Conservation (phyloP, 2,888 invertebrate species). For the Dynastes grantii region DNA sequence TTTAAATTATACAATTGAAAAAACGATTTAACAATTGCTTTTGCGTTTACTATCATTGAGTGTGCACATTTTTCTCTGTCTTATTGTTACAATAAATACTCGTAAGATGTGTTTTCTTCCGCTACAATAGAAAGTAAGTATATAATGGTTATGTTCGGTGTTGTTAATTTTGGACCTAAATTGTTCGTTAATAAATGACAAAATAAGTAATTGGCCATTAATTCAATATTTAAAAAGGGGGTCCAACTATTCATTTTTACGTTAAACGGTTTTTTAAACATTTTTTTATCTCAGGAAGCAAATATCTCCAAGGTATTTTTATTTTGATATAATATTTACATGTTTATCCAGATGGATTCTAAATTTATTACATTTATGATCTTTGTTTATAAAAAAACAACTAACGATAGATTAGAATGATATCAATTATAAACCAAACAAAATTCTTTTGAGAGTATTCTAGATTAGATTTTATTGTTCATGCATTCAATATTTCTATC, state of each 20-base stretch:
- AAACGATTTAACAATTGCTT: conserved; percentile 17
- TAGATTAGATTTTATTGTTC: background rate
- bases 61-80: conserved; percentile 23
- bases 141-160: conserved; percentile 35
- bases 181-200: background rate
- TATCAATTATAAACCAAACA: too few species aligned
- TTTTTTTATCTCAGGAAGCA: too few species aligned
- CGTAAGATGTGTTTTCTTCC: background rate
- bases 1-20: background rate
- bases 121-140: conserved; percentile 36
- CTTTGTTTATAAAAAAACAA: background rate
- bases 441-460: background rate
- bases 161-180: conserved; percentile 32
- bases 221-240: too few species aligned
- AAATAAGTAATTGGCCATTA: background rate
- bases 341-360: conserved; percentile 18
- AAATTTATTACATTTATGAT: background rate
- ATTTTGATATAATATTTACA: conserved; percentile 1
- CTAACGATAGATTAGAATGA: too few species aligned
- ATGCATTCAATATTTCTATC: background rate
- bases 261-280: too few species aligned
- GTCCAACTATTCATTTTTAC: too few species aligned
- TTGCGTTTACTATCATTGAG: conserved; percentile 27
- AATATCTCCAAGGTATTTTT: background rate
- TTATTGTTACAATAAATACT: conserved; percentile 2